These are phyloP conservation scores for Coronaproctus castanopsis DNA, from an alignment of 2,888 invertebrate species.

Conservation along the genomic window DNA sequence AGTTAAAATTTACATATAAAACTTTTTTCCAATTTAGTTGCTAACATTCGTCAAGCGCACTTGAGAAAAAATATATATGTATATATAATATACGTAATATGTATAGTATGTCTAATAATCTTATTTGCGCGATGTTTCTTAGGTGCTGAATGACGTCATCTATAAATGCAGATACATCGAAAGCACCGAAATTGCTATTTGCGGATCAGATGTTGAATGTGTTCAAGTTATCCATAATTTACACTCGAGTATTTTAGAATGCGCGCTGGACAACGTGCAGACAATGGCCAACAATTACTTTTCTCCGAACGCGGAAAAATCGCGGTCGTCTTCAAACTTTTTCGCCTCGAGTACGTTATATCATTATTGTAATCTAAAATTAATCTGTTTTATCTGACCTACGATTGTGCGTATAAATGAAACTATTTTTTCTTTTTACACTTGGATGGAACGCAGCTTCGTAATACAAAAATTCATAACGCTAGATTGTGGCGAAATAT, in stretches of 20 bases:
- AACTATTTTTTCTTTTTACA: too few species aligned
- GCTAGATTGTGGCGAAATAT: too few species aligned
- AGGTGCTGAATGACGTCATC: conserved; percentile 36
- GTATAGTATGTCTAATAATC: not conserved
- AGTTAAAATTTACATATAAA: too few species aligned
- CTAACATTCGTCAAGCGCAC: not conserved
- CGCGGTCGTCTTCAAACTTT: conserved; percentile 14
- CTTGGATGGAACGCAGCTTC: too few species aligned
- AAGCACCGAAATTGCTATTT: conserved; percentile 25
- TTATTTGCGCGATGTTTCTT: conserved; percentile 17
- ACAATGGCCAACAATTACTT: conserved; percentile 18
- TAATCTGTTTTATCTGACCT: not conserved
- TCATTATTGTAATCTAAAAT: not conserved
- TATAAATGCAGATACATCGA: conserved; percentile 35
- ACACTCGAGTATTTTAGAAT: conserved; percentile 33
- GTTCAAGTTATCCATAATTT: conserved; percentile 30
- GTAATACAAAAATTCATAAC: too few species aligned
- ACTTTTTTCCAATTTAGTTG: not conserved
- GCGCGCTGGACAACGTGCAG: conserved; percentile 33
- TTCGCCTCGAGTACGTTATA: conserved; percentile 16
- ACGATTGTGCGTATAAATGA: not conserved
- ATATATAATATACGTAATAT: not conserved
- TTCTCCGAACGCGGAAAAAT: conserved; percentile 9
- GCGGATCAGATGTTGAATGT: conserved; percentile 25
- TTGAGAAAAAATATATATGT: not conserved